Conservation (phyloP, 2,888 invertebrate species). For the Cabera pusaria region DNA sequence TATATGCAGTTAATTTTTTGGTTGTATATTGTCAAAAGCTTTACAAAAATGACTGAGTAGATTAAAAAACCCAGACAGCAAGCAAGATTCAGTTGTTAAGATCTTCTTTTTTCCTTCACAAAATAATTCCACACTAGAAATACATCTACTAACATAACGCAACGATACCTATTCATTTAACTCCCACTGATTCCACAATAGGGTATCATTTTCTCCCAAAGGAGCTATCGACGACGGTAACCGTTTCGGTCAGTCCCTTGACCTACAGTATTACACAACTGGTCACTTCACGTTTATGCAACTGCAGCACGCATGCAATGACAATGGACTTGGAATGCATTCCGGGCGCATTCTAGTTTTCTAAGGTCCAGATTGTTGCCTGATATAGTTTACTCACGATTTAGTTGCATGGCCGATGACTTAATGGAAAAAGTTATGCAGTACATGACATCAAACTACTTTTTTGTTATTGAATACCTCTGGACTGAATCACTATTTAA, state of each 20-base stretch:
- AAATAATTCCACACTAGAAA: too few relatives aligned
- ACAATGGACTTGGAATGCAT: slow-evolving; percentile 73
- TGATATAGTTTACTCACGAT: slow-evolving; percentile 40
- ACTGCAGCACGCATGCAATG: slow-evolving; percentile 58
- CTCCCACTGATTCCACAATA: too few relatives aligned
- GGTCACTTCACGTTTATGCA: slow-evolving; percentile 48
- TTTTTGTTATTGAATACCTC: too few relatives aligned
- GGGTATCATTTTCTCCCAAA: slow-evolving; percentile 37
- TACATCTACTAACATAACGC: too few relatives aligned
- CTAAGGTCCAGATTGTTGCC: slow-evolving; percentile 41
- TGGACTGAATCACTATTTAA: too few relatives aligned
- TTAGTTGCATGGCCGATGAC: slow-evolving; percentile 6
- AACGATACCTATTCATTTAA: too few relatives aligned
- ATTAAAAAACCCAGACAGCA: too few relatives aligned
- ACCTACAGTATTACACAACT: slow-evolving; percentile 62
- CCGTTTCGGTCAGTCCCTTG: slow-evolving; percentile 58
- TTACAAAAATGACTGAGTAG: too few relatives aligned
- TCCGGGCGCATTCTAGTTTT: slow-evolving; percentile 51
- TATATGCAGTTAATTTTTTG: too few relatives aligned
- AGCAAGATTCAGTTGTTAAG: too few relatives aligned
- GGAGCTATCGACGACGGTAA: slow-evolving; percentile 45
- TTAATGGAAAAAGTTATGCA: slow-evolving; percentile 1
- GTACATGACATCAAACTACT: slow-evolving; percentile 1
- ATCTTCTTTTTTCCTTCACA: too few relatives aligned
- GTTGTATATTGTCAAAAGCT: too few relatives aligned